Base-by-base conservation (phyloP, 2,888 invertebrate genomes). In the Linnaemya vulpina region DNA sequence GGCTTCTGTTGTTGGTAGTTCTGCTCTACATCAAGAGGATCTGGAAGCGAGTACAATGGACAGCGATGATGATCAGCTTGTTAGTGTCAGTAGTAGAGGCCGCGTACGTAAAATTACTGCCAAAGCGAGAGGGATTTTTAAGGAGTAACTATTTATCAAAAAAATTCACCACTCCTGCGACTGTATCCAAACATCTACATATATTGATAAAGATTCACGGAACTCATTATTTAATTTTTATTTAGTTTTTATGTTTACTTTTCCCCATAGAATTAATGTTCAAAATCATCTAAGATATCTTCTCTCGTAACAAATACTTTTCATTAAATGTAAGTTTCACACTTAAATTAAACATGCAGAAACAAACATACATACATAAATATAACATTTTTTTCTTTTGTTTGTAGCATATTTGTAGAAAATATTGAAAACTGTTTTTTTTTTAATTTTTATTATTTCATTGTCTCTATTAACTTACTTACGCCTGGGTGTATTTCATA, bases 51-150 rank as follows among this genome's bases (percentile, higher is more conserved):
- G 87, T 68, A 87, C 89, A 38, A 88, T 82, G 38, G 90, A 90
- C 17, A 90, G 90, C 35, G 88, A 89, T 73, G 88, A 89, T 62
- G 91, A 90, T 62, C 91, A 91, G 75, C 87, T 92, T 83, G 92
- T 94, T 63, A 95, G 94, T 88, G 94, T 96, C 43, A 96, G 96
- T 90, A 97, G 97, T 88, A 94, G 98, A 73, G 98, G 98, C 3
- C 94, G 98, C 55, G 95, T 98, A 77, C 94, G 98, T 73, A 96
- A 96, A 92, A 94, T 97, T 88, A 97, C 97, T 35, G 95, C 96
- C 78, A 95, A 96, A 90, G 97, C 96, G 83, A 94, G 96, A 71
- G 96, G 96, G 68, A 94, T 95, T 88, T 92, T 92, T 87, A 92
- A 91, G 87, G 92, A 92, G 88, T 92, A 90, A 89, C 60, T 49